Percentiles rank a stretch among this genome's conserved stretches.
Evolutionary conservation across 2,797 vertebrate species (phyloP).

Genomic region (Clarias fuscus): DNA sequence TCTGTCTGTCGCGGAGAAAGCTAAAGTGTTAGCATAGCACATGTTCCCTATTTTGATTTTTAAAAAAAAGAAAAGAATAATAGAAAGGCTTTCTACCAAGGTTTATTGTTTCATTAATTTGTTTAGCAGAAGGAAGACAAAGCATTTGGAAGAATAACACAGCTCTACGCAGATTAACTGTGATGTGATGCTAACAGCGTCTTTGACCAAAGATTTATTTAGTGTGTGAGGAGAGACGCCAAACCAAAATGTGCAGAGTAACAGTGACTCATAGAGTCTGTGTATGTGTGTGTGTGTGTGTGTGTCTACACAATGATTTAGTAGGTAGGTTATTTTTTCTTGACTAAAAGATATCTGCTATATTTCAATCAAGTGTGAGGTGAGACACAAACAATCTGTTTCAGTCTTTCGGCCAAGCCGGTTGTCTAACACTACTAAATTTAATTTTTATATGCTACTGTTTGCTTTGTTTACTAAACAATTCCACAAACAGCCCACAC

Average conservation of each 20-base stretch:
- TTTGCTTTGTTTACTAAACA: background rate
- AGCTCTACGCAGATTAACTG: background rate
- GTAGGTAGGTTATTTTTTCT: background rate
- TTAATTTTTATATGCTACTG: too few relatives aligned
- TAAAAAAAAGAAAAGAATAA: background rate
- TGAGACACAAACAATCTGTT: background rate
- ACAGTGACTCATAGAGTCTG: background rate
- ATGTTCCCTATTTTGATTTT: background rate
- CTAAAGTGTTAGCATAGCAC: background rate
- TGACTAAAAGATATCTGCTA: background rate
- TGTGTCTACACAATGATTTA: background rate
- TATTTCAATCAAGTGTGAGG: background rate
- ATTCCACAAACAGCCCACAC: background rate
- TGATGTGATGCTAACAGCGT: background rate
- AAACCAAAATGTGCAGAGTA: background rate
- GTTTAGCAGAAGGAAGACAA: background rate
- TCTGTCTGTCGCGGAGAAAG: background rate
- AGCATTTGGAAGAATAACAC: background rate
- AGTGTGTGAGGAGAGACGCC: conserved; percentile 1
- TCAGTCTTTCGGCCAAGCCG: background rate
- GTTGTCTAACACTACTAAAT: background rate
- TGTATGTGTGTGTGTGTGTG: conserved; percentile 17
- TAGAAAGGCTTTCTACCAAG: background rate
- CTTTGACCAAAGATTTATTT: conserved; percentile 20
- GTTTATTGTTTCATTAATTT: background rate